Percentiles rank a stretch among this genome's conserved stretches.
Conservation (phyloP, 2,888 invertebrate species). For the Pristionchus mayeri region DNA sequence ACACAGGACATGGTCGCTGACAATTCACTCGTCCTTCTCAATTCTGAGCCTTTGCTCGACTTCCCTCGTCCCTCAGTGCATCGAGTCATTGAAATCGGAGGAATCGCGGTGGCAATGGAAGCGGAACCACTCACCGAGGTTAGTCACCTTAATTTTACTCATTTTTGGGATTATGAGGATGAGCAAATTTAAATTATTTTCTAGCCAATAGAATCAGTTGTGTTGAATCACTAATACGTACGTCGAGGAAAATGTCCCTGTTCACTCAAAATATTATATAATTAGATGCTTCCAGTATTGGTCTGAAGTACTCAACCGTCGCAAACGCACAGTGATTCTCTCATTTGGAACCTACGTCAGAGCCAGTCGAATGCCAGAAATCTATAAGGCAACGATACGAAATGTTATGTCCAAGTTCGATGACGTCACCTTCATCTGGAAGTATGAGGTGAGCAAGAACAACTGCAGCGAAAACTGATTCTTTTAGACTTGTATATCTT, state of each 20-base stretch:
- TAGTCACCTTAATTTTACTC: no score
- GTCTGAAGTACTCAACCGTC: no score
- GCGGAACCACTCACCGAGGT: not conserved
- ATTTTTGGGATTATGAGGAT: no score
- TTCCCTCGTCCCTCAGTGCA: not conserved
- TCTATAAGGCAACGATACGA: not conserved
- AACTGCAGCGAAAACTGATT: no score
- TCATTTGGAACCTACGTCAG: not conserved
- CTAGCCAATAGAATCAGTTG: no score
- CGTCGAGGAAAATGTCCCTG: no score
- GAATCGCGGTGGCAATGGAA: not conserved
- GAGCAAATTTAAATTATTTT: no score
- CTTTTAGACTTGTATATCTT: no score
- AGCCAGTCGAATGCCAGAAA: not conserved
- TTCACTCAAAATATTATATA: no score
- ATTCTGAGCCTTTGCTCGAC: not conserved
- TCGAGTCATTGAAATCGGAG: not conserved
- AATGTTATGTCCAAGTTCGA: not conserved
- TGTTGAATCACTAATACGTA: no score
- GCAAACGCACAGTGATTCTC: no score
- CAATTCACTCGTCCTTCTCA: not conserved
- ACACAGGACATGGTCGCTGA: not conserved
- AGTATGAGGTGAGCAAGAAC: not conserved
- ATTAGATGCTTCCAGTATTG: no score
- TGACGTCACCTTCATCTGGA: constrained; percentile 27